These are phyloP conservation scores for Trachymyrmex septentrionalis DNA, from an alignment of 1,140 invertebrate species.

Conservation along the genomic window DNA sequence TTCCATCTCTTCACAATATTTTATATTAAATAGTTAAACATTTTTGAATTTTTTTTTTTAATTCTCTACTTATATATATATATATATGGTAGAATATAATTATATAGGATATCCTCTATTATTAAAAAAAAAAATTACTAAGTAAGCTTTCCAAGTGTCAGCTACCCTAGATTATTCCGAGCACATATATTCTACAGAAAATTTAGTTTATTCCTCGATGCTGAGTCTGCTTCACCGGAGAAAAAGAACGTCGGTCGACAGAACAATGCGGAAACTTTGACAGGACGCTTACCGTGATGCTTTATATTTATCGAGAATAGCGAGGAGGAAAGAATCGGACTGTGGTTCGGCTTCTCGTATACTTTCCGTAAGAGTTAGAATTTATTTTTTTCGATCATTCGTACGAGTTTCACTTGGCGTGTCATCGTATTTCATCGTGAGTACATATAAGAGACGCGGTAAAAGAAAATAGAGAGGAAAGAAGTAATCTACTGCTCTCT, in stretches of 20 bases:
- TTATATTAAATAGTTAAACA: conserved; percentile 5
- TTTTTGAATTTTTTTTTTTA: no score
- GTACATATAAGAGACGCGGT: conserved; percentile 3
- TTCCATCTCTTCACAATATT: neutral
- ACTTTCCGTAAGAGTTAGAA: conserved; percentile 63
- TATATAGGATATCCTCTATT: neutral
- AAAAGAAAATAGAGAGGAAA: neutral
- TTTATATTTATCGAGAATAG: conserved; percentile 16
- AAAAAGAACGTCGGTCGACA: conserved; percentile 52
- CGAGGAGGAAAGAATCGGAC: conserved; percentile 1
- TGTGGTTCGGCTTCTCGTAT: conserved; percentile 15
- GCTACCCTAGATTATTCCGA: conserved; percentile 41
- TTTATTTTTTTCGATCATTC: conserved; percentile 63
- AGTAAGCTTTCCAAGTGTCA: neutral
- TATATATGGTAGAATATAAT: neutral
- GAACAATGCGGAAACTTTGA: conserved; percentile 69
- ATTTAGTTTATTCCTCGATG: conserved; percentile 17
- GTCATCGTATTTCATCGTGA: conserved; percentile 68
- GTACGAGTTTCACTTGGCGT: conserved; percentile 47
- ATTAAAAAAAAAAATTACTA: neutral
- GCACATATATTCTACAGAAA: conserved; percentile 27
- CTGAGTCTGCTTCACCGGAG: neutral
- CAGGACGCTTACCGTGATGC: conserved; percentile 27
- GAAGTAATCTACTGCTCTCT: conserved; percentile 13
- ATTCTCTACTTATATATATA: neutral